Conservation (phyloP, 2,888 invertebrate genomes). For the Drymonia ruficornis region DNA sequence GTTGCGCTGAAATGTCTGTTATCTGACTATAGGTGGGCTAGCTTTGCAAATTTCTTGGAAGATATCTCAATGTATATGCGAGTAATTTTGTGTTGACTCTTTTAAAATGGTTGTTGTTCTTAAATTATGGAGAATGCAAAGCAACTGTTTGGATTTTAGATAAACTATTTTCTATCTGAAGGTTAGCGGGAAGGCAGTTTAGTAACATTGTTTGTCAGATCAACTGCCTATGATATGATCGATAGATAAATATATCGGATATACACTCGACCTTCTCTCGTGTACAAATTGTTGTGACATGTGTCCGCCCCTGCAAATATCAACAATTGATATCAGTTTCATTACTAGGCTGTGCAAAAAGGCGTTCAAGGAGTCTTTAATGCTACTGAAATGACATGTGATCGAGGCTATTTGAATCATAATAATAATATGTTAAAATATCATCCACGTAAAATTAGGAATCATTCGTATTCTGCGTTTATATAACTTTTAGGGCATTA, state of each 20-base stretch:
- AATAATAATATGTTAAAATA: neutral
- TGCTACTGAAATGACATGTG: neutral
- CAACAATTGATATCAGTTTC: neutral
- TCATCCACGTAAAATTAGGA: no score
- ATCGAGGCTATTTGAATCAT: neutral
- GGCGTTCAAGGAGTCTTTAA: neutral
- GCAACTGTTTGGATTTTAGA: neutral
- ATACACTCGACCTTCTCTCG: neutral
- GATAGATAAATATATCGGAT: constrained; percentile 1
- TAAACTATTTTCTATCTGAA: neutral
- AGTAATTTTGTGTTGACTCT: neutral
- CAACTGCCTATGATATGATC: constrained; percentile 1
- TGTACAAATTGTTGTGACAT: neutral
- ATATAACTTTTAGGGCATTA: neutral
- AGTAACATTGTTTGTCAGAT: constrained; percentile 1
- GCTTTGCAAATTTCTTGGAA: constrained; percentile 20
- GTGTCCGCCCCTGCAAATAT: constrained; percentile 4
- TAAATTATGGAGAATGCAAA: no score
- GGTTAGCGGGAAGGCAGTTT: neutral
- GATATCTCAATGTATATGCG: constrained; percentile 5
- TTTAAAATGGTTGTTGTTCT: neutral
- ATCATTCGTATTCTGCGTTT: no score
- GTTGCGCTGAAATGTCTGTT: constrained; percentile 40
- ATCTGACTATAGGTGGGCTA: constrained; percentile 28
- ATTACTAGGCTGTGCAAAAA: neutral